Evolutionary conservation across 2,797 vertebrate species (phyloP), one percentile per base, ranked within the genome.

Genomic region (Australoheros facetus): DNA sequence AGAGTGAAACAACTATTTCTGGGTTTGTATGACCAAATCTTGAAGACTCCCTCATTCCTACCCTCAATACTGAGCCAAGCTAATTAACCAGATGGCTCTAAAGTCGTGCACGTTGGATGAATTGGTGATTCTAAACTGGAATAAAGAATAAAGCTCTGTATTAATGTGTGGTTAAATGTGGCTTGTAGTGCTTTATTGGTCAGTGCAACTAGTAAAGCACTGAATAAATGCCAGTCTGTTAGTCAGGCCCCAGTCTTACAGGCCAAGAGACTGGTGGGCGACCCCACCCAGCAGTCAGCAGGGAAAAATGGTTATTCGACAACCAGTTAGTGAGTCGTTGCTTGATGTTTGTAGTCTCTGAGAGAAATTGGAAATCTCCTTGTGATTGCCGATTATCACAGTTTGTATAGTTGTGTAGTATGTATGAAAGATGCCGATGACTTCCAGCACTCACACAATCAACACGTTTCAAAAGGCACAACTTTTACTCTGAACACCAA

Each of bases 401-500:
- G 58, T 21, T 60, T 34, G 32, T 9, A 9, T 34, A 34, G 32
- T 34, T 34, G 58, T 60, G n/a, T 6, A 37, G 19, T 60, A 37
- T 0, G 1, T 21, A 14, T 60, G 34, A 3, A 39, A 4, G 19
- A 37, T 37, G 19, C 19, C 11, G 4, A 59, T 37, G 57, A 1
- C 42, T 13, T 42, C 39, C 39, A 14, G 13, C 13, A 10, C 13
- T 42, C 12, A 42, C 39, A 10, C 30, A n/a, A 12, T 59, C 57
- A 59, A 0, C 7, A n/a, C 1, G 3, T 13, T 59, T 59, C 0
- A 59, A 59, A 59, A 37, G 32, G 19, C 58, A 60, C 19, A 60
- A 60, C 7, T 60, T 60, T 32, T 21, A 32, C 19, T 37, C 30
- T 21, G 58, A 60, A 60, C 3, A 32, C 32, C 32, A 21, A 37